Evolutionary conservation across 64 coral and sea anemone species (phyloP), one percentile per base, ranked within the genome.

Genomic region (Dendrophyllia cribrosa): DNA sequence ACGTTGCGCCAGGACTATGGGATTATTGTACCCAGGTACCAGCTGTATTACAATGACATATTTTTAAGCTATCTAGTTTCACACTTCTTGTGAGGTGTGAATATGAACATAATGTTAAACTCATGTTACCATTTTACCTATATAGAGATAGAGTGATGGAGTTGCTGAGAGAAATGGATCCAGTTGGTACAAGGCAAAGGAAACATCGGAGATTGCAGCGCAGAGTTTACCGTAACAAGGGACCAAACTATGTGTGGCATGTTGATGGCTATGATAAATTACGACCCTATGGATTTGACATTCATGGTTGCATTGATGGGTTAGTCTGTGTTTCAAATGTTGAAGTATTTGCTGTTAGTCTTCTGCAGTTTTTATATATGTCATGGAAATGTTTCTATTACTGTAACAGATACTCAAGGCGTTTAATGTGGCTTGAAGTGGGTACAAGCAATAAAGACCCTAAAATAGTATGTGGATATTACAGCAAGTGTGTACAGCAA

Each of bases 301-400:
- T 85, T 63, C 82, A 85, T 58, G 82, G 82, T 63, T 85, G 82
- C 61, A 85, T 85, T 66, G 82, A 85, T 66, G 82, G 82, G 82
- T 85, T 26, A 85, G 22, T 59, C n/a, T n/a, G n/a, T n/a, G n/a
- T n/a, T n/a, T n/a, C n/a, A n/a, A n/a, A n/a, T n/a, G n/a, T n/a
- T n/a, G n/a, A n/a, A n/a, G n/a, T n/a, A n/a, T n/a, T n/a, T n/a
- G n/a, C n/a, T n/a, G n/a, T n/a, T n/a, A n/a, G n/a, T n/a, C n/a
- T n/a, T n/a, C n/a, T n/a, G n/a, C n/a, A n/a, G n/a, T n/a, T n/a
- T n/a, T n/a, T n/a, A n/a, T n/a, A n/a, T n/a, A n/a, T n/a, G n/a
- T n/a, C n/a, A n/a, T n/a, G n/a, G n/a, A n/a, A n/a, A n/a, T n/a
- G n/a, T n/a, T n/a, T n/a, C n/a, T n/a, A n/a, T n/a, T n/a, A n/a